Evolutionary conservation across 2,888 invertebrate species (phyloP).

Genomic region (Galeopsomyia nigrocyanea): DNA sequence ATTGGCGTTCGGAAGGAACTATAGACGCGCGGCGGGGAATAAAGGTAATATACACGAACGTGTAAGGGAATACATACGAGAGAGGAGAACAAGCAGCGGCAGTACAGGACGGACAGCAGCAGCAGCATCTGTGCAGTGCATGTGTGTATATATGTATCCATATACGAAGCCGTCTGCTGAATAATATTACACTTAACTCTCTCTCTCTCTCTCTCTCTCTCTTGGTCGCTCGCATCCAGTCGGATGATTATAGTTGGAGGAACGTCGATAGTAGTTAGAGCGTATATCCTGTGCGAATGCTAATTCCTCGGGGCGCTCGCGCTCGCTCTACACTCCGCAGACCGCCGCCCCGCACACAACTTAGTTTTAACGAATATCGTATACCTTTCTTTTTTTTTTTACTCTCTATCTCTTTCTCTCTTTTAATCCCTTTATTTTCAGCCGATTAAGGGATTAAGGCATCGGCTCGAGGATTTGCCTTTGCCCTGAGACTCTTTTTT

Average conservation of each 20-base stretch:
- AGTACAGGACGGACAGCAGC: conserved; percentile 51
- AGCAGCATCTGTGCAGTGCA: conserved; percentile 66
- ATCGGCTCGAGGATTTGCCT: conserved; percentile 42
- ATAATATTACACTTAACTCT: conserved; percentile 68
- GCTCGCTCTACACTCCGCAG: conserved; percentile 38
- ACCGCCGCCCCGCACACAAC: conserved; percentile 44
- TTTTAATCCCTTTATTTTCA: conserved; percentile 45
- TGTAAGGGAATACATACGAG: background rate
- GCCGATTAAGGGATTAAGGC: conserved; percentile 47
- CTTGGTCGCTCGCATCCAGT: conserved; percentile 56
- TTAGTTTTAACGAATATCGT: conserved; percentile 32
- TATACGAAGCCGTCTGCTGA: conserved; percentile 67
- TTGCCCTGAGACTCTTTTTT: conserved; percentile 29
- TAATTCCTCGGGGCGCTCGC: conserved; percentile 60
- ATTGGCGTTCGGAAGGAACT: conserved; percentile 33
- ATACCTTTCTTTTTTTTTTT: conserved; percentile 34
- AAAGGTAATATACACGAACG: conserved; percentile 6
- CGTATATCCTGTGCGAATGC: conserved; percentile 69
- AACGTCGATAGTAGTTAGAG: conserved; percentile 69
- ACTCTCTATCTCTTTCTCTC: conserved; percentile 34
- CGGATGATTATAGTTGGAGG: conserved; percentile 68
- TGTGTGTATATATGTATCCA: conserved; percentile 58
- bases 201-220: conserved; percentile 28
- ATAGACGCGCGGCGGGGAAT: conserved; percentile 10
- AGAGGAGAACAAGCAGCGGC: conserved; percentile 44